Evolutionary conservation across 2,888 invertebrate species (phyloP).

Genomic region (Rhaphigaster nebulosa): DNA sequence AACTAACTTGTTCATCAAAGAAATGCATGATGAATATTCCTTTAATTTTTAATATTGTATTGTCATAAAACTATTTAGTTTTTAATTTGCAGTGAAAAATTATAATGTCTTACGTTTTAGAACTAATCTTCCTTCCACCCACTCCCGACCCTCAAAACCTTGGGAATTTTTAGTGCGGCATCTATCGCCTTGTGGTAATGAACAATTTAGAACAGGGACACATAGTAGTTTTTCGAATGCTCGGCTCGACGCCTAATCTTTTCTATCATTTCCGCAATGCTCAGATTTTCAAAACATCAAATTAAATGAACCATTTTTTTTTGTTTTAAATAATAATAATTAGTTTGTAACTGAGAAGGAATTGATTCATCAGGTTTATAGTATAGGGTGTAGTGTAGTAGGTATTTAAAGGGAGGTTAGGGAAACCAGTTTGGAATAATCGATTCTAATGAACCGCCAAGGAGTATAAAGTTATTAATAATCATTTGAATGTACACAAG

Average conservation of each 20-base stretch:
- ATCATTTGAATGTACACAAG: background rate
- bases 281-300: background rate
- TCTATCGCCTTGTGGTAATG: background rate
- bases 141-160: background rate
- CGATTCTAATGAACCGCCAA: background rate
- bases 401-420: background rate
- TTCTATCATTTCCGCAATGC: too few relatives aligned
- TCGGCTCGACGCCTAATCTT: too few relatives aligned
- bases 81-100: background rate
- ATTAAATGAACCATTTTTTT: background rate
- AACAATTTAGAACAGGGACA: background rate
- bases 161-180: background rate
- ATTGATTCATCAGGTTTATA: too few relatives aligned
- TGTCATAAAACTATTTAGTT: too few relatives aligned
- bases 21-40: too few relatives aligned
- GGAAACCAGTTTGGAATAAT: background rate
- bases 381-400: background rate
- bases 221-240: background rate
- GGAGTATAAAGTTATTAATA: background rate
- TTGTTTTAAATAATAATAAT: too few relatives aligned
- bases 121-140: background rate
- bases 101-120: background rate
- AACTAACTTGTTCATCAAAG: too few relatives aligned
- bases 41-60: too few relatives aligned
- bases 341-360: too few relatives aligned